phyloP scores from a whole-genome alignment of 2,113 vertebrate genomes.

The Bungarus multicinctus region DNA sequence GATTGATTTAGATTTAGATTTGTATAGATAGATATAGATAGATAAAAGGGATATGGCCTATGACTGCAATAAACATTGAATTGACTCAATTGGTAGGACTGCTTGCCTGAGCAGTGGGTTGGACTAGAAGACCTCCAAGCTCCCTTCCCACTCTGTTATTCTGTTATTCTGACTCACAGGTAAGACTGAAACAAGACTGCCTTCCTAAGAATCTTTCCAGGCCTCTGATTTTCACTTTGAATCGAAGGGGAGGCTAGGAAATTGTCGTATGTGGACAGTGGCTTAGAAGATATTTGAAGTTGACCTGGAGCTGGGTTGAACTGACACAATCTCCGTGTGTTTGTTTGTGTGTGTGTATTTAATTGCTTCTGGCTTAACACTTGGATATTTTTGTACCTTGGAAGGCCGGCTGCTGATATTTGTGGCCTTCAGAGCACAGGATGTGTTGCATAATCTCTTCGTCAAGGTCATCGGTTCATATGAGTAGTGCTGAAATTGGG shows the following conservation, averaged over 20 bases:
- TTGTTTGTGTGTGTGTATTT: background rate
- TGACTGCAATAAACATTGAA: too few species aligned
- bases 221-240: background rate
- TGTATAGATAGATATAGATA: too few species aligned
- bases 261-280: background rate
- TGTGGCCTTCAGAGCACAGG: background rate
- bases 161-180: too few species aligned
- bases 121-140: too few species aligned
- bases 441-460: background rate
- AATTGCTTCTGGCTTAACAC: constrained; percentile 8
- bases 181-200: background rate
- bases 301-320: accelerated
- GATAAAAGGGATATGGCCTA: too few species aligned
- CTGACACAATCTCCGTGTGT: background rate
- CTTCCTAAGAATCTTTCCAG: background rate
- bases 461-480: background rate
- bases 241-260: background rate
- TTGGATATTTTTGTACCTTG: background rate
- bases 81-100: too few species aligned
- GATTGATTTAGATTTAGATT: too few species aligned
- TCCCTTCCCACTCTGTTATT: too few species aligned
- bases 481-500: background rate
- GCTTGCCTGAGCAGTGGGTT: too few species aligned
- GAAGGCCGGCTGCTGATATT: background rate
- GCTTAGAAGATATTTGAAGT: background rate